A percentile compares a stretch with the other conserved stretches of the same genome.
These are phyloP conservation scores for Nephrotoma guestfalica DNA, from an alignment of 2,888 invertebrate genomes.

Conservation along the genomic window DNA sequence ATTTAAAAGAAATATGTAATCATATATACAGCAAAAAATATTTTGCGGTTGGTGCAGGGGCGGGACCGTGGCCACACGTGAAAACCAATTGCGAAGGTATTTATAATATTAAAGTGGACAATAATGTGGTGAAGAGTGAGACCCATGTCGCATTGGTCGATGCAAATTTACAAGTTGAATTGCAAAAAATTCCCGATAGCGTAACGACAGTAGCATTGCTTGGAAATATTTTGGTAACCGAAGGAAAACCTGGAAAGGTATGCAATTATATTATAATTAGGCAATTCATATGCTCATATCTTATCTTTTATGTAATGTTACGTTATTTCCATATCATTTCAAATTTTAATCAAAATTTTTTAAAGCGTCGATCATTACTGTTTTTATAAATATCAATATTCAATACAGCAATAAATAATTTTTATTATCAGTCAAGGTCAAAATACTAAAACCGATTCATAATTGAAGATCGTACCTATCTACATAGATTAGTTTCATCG, in stretches of 20 bases:
- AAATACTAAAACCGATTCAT: too few relatives aligned
- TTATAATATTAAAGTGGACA: slow-evolving; percentile 50
- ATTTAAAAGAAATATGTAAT: slow-evolving; percentile 44
- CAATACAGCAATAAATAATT: too few relatives aligned
- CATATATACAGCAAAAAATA: slow-evolving; percentile 29
- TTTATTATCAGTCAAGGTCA: too few relatives aligned
- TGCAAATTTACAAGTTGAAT: slow-evolving; percentile 40
- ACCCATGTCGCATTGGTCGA: slow-evolving; percentile 59
- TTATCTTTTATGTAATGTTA: too few relatives aligned
- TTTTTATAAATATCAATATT: too few relatives aligned
- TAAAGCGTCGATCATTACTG: too few relatives aligned
- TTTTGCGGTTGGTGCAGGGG: slow-evolving; percentile 80
- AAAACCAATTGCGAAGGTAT: slow-evolving; percentile 83
- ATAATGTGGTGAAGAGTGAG: slow-evolving; percentile 46
- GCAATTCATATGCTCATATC: too few relatives aligned
- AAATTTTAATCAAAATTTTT: too few relatives aligned
- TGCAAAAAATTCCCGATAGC: slow-evolving; percentile 45
- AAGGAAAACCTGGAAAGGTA: slow-evolving; percentile 59
- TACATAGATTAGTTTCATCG: too few relatives aligned
- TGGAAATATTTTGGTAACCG: slow-evolving; percentile 60
- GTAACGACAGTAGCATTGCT: slow-evolving; percentile 70
- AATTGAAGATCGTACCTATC: too few relatives aligned
- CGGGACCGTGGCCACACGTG: slow-evolving; percentile 71
- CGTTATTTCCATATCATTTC: background rate
- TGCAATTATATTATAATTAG: background rate